These are phyloP conservation scores for Microtus pennsylvanicus DNA, from an alignment of 2,113 vertebrate genomes.

Conservation along the genomic window DNA sequence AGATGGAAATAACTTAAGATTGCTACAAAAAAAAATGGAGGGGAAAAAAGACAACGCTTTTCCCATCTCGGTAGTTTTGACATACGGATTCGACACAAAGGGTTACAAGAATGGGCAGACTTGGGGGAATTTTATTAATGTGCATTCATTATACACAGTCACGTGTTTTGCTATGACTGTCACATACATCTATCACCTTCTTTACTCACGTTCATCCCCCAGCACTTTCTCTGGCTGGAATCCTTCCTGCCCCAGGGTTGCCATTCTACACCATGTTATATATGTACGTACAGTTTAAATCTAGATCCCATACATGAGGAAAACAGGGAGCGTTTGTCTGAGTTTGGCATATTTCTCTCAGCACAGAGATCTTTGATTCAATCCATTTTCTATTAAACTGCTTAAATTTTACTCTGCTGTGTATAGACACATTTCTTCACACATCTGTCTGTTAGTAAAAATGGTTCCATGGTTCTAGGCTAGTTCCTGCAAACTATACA, in stretches of 20 bases:
- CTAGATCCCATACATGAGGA: not conserved
- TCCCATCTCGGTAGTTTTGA: not conserved
- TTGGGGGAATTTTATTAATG: not conserved
- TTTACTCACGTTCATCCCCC: not conserved
- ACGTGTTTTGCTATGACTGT: not conserved
- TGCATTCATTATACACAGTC: not conserved
- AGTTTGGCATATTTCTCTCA: not conserved
- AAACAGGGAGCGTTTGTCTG: not conserved
- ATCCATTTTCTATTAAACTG: not conserved
- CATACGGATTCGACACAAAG: not conserved
- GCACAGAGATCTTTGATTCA: too few species aligned
- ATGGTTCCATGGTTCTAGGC: not conserved
- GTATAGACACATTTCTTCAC: not conserved
- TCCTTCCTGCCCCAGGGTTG: not conserved
- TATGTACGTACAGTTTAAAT: not conserved
- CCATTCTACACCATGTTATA: not conserved
- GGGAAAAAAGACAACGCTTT: not conserved
- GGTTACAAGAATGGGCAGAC: not conserved
- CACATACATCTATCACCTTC: not conserved
- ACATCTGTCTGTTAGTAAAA: too few species aligned
- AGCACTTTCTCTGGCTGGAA: not conserved
- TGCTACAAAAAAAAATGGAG: not conserved
- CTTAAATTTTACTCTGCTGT: not conserved
- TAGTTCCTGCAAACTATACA: not conserved
- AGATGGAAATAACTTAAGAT: not conserved